Conservation (phyloP, 2,888 invertebrate genomes). For the Pterostichus niger region DNA sequence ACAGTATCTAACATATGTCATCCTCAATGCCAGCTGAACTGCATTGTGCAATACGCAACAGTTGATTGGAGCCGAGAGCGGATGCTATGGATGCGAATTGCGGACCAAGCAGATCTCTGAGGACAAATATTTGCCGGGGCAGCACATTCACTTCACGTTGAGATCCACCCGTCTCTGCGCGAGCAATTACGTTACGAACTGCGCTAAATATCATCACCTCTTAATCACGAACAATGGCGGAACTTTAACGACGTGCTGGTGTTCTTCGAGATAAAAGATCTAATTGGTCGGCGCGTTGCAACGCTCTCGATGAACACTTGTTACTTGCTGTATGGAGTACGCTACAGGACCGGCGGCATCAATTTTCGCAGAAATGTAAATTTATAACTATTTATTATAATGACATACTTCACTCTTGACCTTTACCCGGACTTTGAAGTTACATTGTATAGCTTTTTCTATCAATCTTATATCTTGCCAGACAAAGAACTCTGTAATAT, state of each 20-base stretch:
- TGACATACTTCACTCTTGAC: conserved; percentile 45
- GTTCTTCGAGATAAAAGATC: conserved; percentile 11
- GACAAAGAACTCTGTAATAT: conserved; percentile 1
- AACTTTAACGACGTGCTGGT: conserved; percentile 7
- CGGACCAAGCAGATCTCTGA: conserved; percentile 23
- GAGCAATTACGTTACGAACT: conserved; percentile 7
- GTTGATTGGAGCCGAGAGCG: conserved; percentile 26
- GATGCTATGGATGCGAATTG: neutral
- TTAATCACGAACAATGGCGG: conserved; percentile 21
- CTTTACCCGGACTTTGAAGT: conserved; percentile 4
- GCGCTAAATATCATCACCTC: conserved; percentile 25
- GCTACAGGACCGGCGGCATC: neutral
- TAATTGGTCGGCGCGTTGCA: neutral
- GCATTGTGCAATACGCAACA: conserved; percentile 56
- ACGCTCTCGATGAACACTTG: conserved; percentile 3
- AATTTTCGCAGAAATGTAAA: conserved; percentile 24
- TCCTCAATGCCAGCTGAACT: conserved; percentile 46
- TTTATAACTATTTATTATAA: conserved; percentile 32
- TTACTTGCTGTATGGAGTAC: neutral
- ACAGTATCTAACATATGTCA: conserved; percentile 47
- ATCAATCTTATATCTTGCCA: neutral
- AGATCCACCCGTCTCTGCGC: conserved; percentile 5
- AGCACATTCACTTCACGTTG: conserved; percentile 20
- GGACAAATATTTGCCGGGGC: neutral
- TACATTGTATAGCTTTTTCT: neutral